Percentiles rank a stretch among this genome's conserved stretches.
Evolutionary conservation across 2,888 invertebrate species (phyloP).

Genomic region (Trachelus troglodyta): DNA sequence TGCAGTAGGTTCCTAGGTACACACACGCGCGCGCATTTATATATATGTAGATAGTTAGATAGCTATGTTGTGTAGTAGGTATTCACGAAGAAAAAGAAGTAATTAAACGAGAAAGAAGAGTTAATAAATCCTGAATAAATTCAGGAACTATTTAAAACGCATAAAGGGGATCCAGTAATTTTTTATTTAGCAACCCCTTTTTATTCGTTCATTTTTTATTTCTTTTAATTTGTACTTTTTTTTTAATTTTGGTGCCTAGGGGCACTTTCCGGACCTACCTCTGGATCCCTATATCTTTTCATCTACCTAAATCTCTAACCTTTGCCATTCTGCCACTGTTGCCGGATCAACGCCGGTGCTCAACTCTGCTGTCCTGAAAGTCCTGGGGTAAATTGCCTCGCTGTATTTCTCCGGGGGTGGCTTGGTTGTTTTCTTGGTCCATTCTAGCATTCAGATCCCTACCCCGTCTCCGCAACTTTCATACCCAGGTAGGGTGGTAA

Average conservation of each 20-base stretch:
- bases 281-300: not conserved
- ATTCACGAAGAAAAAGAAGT: not conserved
- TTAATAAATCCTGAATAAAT: constrained; percentile 9
- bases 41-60: not conserved
- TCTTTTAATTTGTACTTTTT: not conserved
- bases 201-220: too few relatives aligned
- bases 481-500: not conserved
- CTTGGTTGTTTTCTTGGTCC: not conserved
- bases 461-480: not conserved
- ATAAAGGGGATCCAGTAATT: not conserved
- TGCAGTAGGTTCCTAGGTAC: not conserved
- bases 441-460: not conserved
- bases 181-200: not conserved
- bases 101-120: constrained; percentile 12
- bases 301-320: not conserved
- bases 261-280: not conserved
- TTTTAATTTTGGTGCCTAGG: not conserved
- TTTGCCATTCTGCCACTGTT: not conserved
- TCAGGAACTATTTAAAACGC: constrained; percentile 14
- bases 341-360: not conserved
- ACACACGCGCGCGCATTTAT: not conserved
- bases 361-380: not conserved
- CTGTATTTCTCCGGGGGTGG: not conserved
- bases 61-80: not conserved
- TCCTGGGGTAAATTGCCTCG: not conserved